Evolutionary conservation across 2,113 vertebrate species (phyloP).

Genomic region (Manacus vitellinus): DNA sequence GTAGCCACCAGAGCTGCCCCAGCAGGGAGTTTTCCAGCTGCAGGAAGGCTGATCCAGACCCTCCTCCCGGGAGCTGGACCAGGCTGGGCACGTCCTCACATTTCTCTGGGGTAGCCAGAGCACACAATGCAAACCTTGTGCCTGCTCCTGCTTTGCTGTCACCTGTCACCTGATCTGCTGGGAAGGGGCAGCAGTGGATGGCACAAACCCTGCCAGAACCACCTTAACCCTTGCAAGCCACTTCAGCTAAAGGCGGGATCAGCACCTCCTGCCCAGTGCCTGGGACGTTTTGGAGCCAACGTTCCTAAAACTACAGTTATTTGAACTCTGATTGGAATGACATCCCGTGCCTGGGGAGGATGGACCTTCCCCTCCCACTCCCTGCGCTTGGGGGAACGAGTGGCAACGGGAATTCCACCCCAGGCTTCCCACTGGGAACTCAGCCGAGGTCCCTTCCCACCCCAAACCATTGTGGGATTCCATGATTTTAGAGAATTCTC

Average conservation of each 20-base stretch:
- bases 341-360: background rate
- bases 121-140: constrained; percentile 34
- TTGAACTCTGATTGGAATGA: background rate
- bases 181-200: background rate
- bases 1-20: background rate
- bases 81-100: background rate
- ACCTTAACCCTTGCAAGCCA: background rate
- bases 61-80: background rate
- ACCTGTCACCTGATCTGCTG: constrained; percentile 2
- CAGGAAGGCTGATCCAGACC: background rate
- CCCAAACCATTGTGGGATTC: background rate
- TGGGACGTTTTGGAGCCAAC: background rate
- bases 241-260: background rate
- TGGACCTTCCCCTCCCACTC: rapidly evolving
- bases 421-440: background rate
- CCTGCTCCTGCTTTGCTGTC: background rate
- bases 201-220: background rate
- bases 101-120: background rate
- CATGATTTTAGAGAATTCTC: background rate
- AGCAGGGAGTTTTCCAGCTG: background rate
- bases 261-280: background rate
- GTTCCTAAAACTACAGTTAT: background rate
- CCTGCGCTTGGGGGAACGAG: rapidly evolving
- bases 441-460: background rate
- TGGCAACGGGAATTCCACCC: background rate